Evolutionary conservation across 2,797 vertebrate genomes (phyloP).

Genomic region (Sebastes minor): DNA sequence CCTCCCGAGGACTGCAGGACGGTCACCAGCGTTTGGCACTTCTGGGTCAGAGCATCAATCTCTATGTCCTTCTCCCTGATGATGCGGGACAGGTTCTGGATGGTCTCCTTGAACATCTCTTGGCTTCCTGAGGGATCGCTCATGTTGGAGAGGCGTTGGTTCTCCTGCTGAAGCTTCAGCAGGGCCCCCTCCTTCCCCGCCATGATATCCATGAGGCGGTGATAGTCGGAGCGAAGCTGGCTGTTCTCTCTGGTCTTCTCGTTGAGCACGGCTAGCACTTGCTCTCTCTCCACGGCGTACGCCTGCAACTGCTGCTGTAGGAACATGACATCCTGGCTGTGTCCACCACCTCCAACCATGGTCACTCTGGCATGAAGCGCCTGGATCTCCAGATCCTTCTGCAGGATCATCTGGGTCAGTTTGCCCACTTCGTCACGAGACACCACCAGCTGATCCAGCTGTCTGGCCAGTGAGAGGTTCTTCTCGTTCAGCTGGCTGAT

Average conservation of each 20-base stretch:
- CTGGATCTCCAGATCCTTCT: conserved; percentile 96
- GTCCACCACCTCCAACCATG: conserved; percentile 70
- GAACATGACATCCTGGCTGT: conserved; percentile 86
- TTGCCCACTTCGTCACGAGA: conserved; percentile 93
- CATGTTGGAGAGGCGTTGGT: conserved; percentile 85
- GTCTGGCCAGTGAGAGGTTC: conserved; percentile 89
- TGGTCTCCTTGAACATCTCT: conserved; percentile 97
- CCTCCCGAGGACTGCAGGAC: conserved; percentile 88
- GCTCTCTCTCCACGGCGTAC: conserved; percentile 90
- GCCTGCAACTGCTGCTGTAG: conserved; percentile 96
- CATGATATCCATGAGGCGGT: conserved; percentile 93
- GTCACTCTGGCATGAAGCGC: conserved; percentile 90
- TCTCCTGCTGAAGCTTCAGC: conserved; percentile 93
- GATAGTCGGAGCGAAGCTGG: conserved; percentile 92
- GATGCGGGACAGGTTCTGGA: conserved; percentile 97
- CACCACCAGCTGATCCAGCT: conserved; percentile 89
- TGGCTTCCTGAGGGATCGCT: conserved; percentile 90
- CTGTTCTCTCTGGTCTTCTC: conserved; percentile 97
- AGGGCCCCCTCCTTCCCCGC: conserved; percentile 93
- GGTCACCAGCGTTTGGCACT: conserved; percentile 94
- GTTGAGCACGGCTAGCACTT: conserved; percentile 91
- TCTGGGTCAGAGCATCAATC: conserved; percentile 96
- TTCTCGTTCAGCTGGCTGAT: conserved; percentile 95
- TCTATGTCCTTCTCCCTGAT: conserved; percentile 99
- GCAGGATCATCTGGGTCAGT: conserved; percentile 91